Conservation (phyloP, 2,888 invertebrate species). For the Exocentrus adspersus region DNA sequence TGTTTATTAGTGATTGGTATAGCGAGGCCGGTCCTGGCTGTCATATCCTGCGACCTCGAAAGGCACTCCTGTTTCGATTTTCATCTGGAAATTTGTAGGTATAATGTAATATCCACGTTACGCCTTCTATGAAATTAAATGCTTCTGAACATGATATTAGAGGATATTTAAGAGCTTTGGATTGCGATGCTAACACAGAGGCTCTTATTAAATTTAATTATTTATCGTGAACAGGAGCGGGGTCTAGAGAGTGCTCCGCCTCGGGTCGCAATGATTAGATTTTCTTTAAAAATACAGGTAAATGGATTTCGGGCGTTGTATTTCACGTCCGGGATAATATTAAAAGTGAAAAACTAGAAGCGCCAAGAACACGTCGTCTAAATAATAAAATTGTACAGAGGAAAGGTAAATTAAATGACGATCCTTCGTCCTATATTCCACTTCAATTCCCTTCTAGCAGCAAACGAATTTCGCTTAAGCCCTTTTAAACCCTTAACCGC, state of each 20-base stretch:
- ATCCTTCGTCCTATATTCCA: too few species aligned
- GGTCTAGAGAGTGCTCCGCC: neutral
- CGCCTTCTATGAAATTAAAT: constrained; percentile 40
- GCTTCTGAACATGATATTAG: constrained; percentile 37
- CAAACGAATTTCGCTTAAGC: too few species aligned
- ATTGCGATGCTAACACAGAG: constrained; percentile 4
- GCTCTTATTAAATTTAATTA: constrained; percentile 17
- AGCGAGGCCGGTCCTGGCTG: neutral
- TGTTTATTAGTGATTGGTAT: neutral
- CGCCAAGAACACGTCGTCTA: too few species aligned
- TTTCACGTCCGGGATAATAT: neutral
- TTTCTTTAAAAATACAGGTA: neutral
- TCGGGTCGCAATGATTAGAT: neutral
- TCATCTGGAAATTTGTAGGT: constrained; percentile 33
- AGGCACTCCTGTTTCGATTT: constrained; percentile 6
- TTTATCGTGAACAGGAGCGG: constrained; percentile 5
- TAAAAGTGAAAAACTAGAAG: neutral
- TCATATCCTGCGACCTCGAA: neutral
- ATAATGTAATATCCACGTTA: constrained; percentile 32
- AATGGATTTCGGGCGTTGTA: neutral
- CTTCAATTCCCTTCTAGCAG: too few species aligned
- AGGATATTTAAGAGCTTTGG: constrained; percentile 32
- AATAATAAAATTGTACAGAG: too few species aligned
- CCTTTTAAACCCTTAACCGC: too few species aligned
- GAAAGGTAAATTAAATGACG: too few species aligned